A percentile compares a stretch with the other conserved stretches of the same genome.
These are phyloP conservation scores for Erannis defoliaria DNA, from an alignment of 2,888 invertebrate genomes.

Conservation along the genomic window DNA sequence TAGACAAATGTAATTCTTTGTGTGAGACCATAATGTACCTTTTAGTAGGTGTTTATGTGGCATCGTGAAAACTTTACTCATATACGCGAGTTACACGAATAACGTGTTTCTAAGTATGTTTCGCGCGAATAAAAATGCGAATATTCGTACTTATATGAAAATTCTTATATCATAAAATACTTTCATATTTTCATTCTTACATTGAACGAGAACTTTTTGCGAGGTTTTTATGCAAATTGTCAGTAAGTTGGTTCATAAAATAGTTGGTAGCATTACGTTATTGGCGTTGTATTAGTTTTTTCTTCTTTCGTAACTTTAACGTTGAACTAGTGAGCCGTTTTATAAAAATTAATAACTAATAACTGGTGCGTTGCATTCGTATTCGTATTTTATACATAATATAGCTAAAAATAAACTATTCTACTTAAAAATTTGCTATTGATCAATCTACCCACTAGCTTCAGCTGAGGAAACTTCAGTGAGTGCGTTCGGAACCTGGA, in stretches of 20 bases:
- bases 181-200: constrained; percentile 2
- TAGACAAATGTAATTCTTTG: neutral
- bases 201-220: neutral
- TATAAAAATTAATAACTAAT: too few relatives aligned
- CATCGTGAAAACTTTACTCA: constrained; percentile 20
- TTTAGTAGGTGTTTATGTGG: constrained; percentile 19
- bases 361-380: too few relatives aligned
- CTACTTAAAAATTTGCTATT: too few relatives aligned
- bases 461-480: too few relatives aligned
- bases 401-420: too few relatives aligned
- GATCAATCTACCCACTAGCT: too few relatives aligned
- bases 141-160: constrained; percentile 2
- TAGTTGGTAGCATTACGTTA: constrained; percentile 3
- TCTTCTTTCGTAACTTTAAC: too few relatives aligned
- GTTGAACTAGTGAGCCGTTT: too few relatives aligned
- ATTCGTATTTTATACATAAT: too few relatives aligned
- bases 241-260: neutral
- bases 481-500: too few relatives aligned
- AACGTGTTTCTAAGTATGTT: neutral
- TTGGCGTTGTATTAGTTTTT: too few relatives aligned
- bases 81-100: constrained; percentile 12
- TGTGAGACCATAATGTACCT: constrained; percentile 5
- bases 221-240: neutral
- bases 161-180: constrained; percentile 1
- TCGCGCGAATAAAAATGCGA: constrained; percentile 1